Evolutionary conservation across 2,113 vertebrate genomes (phyloP), one percentile per base, ranked within the genome.

Genomic region (Macroglossus sobrinus): DNA sequence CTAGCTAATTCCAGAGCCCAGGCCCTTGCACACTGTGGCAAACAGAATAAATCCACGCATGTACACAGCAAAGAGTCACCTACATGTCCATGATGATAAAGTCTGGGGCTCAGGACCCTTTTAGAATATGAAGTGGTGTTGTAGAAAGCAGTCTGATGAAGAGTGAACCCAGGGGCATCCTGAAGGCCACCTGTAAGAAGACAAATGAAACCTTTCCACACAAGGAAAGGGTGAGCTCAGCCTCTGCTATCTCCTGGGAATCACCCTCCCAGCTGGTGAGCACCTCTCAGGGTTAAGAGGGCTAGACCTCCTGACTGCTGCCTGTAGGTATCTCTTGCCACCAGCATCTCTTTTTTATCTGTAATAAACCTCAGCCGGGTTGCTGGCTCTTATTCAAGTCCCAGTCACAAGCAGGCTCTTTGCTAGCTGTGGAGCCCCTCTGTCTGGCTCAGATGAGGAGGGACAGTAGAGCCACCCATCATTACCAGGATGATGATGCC

Each of bases 31-130:
- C 7, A 12, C 2, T 8, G 9, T 18, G 9, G 22, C 11, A 81
- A 80, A 69, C 0, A 13, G n/a, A 63, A 9, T 1, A 28, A 45
- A 28, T 14, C 16, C 1, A 0, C 0, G 3, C 18, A 12, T 6
- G 7, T 13, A 16, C 30, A 7, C 18, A 19, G 33, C 43, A 0
- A n/a, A 40, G 75, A 30, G 6, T 15, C 76, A 33, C 75, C 30
- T 4, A 1, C 35, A 16, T 30, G 8, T 38, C 74, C 5, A 0
- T 28, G n/a, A 30, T 16, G n/a, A 9, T n/a, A 12, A 66, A 28
- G 5, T 50, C 33, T 2, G 5, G 13, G 18, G 38, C 69, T 45
- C 33, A 40, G 71, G 81, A 26, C 35, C 7, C 0, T 2, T 24
- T 14, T 64, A 76, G 64, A 74, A 69, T 26, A 18, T 5, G 7